Evolutionary conservation across 2,113 vertebrate genomes (phyloP).

Genomic region (Aplodontia rufa): DNA sequence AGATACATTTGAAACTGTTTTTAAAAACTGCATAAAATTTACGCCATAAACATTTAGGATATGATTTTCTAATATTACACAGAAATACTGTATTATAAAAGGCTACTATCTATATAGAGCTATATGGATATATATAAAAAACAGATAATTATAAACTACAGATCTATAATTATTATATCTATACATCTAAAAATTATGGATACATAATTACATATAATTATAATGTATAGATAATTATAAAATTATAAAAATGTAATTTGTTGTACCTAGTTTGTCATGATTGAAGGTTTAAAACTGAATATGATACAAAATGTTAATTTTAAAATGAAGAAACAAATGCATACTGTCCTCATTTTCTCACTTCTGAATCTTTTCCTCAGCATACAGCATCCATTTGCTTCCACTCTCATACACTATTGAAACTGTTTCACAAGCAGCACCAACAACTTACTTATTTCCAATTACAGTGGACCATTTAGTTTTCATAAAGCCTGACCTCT

Average conservation of each 20-base stretch:
- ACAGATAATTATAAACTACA: neutral
- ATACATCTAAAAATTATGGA: neutral
- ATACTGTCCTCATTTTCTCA: neutral
- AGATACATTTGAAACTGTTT: constrained; percentile 17
- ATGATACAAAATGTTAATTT: neutral
- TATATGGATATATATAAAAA: neutral
- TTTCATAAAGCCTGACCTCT: neutral
- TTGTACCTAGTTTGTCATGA: neutral
- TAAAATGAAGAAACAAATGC: neutral
- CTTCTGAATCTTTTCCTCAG: neutral
- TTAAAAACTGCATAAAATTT: constrained; percentile 35
- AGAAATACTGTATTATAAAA: constrained; percentile 17
- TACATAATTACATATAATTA: neutral
- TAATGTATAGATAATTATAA: neutral
- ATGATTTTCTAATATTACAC: neutral
- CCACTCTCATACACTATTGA: neutral
- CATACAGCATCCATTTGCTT: neutral
- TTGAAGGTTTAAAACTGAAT: neutral
- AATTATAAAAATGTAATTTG: neutral
- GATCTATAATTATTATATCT: constrained; percentile 3
- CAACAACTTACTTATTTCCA: neutral
- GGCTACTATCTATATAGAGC: neutral
- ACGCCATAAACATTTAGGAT: neutral
- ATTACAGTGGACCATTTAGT: neutral
- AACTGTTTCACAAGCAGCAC: neutral